Evolutionary conservation across 2,113 vertebrate species (phyloP).

Genomic region (Perca flavescens): DNA sequence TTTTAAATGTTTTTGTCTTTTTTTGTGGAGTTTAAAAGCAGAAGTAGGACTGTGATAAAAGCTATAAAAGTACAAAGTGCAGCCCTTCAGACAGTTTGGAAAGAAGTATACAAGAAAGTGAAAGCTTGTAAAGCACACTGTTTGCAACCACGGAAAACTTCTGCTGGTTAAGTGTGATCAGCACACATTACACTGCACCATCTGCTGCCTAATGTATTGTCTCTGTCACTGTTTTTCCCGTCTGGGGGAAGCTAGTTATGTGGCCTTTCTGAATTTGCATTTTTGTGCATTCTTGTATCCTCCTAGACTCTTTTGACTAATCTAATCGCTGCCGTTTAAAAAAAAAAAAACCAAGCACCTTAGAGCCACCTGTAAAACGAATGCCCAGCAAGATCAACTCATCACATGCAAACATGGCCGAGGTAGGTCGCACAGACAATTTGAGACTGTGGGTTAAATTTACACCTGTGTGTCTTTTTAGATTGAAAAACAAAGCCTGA

Average conservation of each 20-base stretch:
- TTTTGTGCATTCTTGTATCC: constrained; percentile 16
- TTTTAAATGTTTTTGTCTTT: constrained; percentile 33
- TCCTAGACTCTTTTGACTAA: constrained; percentile 25
- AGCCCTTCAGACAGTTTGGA: constrained; percentile 46
- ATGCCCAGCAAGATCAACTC: not conserved
- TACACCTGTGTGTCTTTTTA: not conserved
- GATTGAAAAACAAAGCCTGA: not conserved
- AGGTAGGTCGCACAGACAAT: not conserved
- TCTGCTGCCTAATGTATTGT: constrained; percentile 48
- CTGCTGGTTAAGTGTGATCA: constrained; percentile 55
- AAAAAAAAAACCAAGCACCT: not conserved
- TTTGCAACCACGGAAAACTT: constrained; percentile 46
- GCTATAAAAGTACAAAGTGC: constrained; percentile 46
- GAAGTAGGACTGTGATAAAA: constrained; percentile 52
- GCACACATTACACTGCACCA: constrained; percentile 41
- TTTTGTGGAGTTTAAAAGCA: constrained; percentile 12
- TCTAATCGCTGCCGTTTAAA: not conserved
- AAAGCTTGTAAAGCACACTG: constrained; percentile 39
- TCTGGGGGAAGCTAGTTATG: constrained; percentile 11
- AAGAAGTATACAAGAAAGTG: constrained; percentile 41
- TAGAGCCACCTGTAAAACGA: not conserved
- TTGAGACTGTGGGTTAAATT: not conserved
- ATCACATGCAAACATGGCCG: not conserved
- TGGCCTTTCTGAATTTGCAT: constrained; percentile 28
- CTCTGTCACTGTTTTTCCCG: constrained; percentile 25